Evolutionary conservation across 2,113 vertebrate species (phyloP), one percentile per base, ranked within the genome.

Genomic region (Salvator merianae): DNA sequence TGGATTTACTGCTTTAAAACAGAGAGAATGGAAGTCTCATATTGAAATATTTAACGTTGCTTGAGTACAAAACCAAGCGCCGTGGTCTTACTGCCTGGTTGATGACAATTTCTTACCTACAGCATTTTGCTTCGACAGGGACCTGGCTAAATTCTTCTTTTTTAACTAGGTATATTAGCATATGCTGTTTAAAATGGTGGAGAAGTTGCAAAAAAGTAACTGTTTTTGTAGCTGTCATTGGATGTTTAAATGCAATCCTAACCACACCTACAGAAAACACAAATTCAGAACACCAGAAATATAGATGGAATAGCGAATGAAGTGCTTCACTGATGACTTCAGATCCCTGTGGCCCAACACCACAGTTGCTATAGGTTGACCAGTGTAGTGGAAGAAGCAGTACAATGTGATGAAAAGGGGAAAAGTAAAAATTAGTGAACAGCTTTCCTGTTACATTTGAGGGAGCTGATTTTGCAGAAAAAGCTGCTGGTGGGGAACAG

Each of bases 101-200:
- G 30, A 66, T 65, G 38, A 2, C 12, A 66, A 47, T 16, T 68
- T 55, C 47, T 53, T 38, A 38, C 30, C 43, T 36, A 38, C 63
- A 36, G 65, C 28, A 30, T 66, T 12, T 7, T 28, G 18, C 20
- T 13, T 68, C 62, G 43, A 50, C 34, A 38, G 30, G 20, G 24
- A 5, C 65, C 22, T 77, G 7, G 50, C 66, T 70, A 59, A 71
- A 68, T 83, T 50, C 62, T 66, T 16, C 38, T 74, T 50, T n/a
- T 28, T 26, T 40, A 40, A 62, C 5, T 72, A 12, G 30, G 62
- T 34, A 68, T 30, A 38, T 38, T 36, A 16, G n/a, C 10, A 32
- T 76, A 43, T 30, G n/a, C 74, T 22, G 12, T 83, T 83, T 83
- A 43, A 83, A 75, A 59, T 8, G 34, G 14, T 75, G n/a, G n/a